Base-by-base conservation (phyloP, 2,113 vertebrate species). In the Chionis minor region DNA sequence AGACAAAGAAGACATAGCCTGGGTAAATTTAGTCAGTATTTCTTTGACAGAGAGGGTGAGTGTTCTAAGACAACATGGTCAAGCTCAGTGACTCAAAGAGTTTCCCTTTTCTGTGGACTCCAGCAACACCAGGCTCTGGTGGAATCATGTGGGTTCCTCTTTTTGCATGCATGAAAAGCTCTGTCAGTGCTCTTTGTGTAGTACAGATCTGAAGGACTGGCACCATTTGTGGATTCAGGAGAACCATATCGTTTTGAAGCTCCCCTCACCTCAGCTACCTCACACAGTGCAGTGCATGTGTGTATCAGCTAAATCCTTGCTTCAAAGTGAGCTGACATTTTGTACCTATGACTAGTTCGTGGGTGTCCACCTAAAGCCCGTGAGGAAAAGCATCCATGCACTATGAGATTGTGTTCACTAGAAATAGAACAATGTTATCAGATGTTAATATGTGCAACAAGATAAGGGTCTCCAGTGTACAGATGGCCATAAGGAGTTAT, bases 1-100 rank as follows among this genome's bases (percentile, higher is more conserved):
- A 38, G 45, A 55, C 10, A 27, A 73, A 67, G 22, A 75, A 59
- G 30, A 38, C n/a, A n/a, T 28, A 3, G 2, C 5, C 14, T 0
- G 1, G 26, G 7, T 3, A 11, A 0, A 3, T 69, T 77, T 32
- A 30, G 13, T 8, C 24, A 54, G 5, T 4, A 17, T 77, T 59
- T 71, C 10, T 59, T 54, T 66, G 7, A 4, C 30, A 49, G 8
- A 10, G n/a, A 51, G 7, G 59, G 69, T 54, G 77, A 47, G 26
- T 11, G 13, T 14, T 59, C 16, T 61, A 42, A 52, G 19, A 26
- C 18, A 59, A 52, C 26, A 58, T 0, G 6, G 8, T 52, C 24
- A 51, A 84, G 12, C 24, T 74, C 35, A 82, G n/a, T 67, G 55
- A 38, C 14, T 49, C 9, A 47, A 24, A 74, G 9, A n/a, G 8